These are phyloP conservation scores for Cygnus atratus DNA, from an alignment of 2,113 vertebrate species.

Conservation along the genomic window DNA sequence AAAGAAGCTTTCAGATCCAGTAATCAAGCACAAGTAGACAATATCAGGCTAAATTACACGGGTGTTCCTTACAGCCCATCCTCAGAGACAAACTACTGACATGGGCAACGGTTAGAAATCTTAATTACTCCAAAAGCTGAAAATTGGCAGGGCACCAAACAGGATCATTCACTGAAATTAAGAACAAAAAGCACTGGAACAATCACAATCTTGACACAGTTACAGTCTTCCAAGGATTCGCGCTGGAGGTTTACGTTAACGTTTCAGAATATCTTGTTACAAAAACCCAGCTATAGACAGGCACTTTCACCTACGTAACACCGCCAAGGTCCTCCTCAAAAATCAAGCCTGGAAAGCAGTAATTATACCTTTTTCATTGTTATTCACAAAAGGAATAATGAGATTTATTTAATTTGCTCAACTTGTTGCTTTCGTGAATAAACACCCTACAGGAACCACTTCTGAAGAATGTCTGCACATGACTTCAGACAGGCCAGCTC, in stretches of 20 bases:
- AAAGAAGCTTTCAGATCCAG: background rate
- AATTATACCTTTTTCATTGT: background rate
- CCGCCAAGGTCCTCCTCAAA: background rate
- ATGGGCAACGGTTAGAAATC: background rate
- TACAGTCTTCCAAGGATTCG: background rate
- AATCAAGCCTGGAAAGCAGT: background rate
- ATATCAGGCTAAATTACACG: background rate
- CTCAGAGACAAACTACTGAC: background rate
- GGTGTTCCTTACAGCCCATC: background rate
- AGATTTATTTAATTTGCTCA: background rate
- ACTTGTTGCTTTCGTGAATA: background rate
- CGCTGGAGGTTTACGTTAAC: background rate
- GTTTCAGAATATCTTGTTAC: background rate
- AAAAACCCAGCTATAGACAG: background rate
- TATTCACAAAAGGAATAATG: background rate
- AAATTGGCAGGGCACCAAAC: background rate
- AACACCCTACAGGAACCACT: background rate
- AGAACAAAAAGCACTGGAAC: background rate
- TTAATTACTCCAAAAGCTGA: background rate
- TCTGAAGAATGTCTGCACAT: background rate
- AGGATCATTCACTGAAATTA: background rate
- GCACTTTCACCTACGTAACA: background rate
- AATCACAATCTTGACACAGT: background rate
- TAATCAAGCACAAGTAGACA: background rate
- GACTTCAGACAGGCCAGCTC: background rate